Percentiles rank a stretch among this genome's conserved stretches.
These are phyloP conservation scores for Galbula dea DNA, from an alignment of 2,113 vertebrate genomes.

Conservation along the genomic window DNA sequence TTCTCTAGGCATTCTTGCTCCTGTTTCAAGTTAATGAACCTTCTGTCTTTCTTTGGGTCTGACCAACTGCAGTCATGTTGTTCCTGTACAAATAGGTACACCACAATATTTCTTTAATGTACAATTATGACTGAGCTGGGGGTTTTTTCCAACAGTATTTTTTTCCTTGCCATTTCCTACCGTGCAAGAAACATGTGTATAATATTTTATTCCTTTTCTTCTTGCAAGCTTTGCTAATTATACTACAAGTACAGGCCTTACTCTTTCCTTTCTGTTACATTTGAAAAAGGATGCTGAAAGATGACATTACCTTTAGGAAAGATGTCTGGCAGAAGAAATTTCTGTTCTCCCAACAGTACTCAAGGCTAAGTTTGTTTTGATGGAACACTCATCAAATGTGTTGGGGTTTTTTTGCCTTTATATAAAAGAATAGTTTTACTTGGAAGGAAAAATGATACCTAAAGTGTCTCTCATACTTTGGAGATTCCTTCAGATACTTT, in stretches of 20 bases:
- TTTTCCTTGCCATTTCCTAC: neutral
- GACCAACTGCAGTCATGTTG: neutral
- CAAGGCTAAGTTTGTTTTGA: slow-evolving; percentile 42
- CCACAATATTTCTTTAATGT: neutral
- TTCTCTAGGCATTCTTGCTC: neutral
- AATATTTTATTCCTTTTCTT: slow-evolving; percentile 17
- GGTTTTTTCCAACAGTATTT: neutral
- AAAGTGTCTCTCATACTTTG: neutral
- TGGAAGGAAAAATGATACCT: neutral
- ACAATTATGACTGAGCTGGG: neutral
- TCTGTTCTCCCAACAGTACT: slow-evolving; percentile 22
- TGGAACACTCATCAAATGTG: slow-evolving; percentile 4
- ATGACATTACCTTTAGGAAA: neutral
- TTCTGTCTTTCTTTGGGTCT: neutral
- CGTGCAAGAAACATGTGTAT: neutral
- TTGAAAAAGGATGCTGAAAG: neutral
- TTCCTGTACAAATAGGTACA: neutral
- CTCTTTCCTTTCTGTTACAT: neutral
- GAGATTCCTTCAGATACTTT: neutral
- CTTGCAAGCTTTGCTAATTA: slow-evolving; percentile 16
- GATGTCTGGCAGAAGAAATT: slow-evolving; percentile 17
- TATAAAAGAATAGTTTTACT: neutral
- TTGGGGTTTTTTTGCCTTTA: neutral
- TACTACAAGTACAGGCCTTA: neutral
- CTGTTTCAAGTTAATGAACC: neutral